Conservation (phyloP, 2,888 invertebrate species). For the Seira sanloemensis region DNA sequence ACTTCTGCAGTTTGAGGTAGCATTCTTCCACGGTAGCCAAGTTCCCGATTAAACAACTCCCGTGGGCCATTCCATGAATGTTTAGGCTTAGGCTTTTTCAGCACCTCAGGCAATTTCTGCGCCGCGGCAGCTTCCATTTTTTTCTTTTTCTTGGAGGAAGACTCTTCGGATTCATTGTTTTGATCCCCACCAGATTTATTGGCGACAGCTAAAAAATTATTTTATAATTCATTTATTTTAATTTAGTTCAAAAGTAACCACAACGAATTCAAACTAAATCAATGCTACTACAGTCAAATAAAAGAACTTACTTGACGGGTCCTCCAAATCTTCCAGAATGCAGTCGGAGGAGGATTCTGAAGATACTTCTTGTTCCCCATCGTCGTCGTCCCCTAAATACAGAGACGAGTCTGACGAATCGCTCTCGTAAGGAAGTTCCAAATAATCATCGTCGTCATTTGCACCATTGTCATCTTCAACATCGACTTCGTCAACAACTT, state of each 20-base stretch:
- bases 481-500: constrained; percentile 21
- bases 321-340: constrained; percentile 69
- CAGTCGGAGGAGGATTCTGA: constrained; percentile 67
- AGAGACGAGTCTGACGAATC: constrained; percentile 35
- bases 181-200: constrained; percentile 17
- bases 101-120: constrained; percentile 64
- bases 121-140: constrained; percentile 50
- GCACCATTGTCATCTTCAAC: constrained; percentile 9
- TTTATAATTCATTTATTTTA: background rate
- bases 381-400: constrained; percentile 59
- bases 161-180: constrained; percentile 15
- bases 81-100: constrained; percentile 80
- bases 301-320: constrained; percentile 38
- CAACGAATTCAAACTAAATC: no score
- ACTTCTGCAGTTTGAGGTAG: constrained; percentile 76
- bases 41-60: constrained; percentile 67
- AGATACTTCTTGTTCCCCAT: constrained; percentile 52
- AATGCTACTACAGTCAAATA: no score
- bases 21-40: constrained; percentile 76
- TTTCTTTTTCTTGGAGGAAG: constrained; percentile 52
- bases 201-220: constrained; percentile 20
- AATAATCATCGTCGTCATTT: constrained; percentile 39
- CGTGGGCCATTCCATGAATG: constrained; percentile 79
- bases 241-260: no score
- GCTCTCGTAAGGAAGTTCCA: background rate